phyloP scores from a whole-genome alignment of 2,888 invertebrate species.

The Acanthosoma haemorrhoidale region DNA sequence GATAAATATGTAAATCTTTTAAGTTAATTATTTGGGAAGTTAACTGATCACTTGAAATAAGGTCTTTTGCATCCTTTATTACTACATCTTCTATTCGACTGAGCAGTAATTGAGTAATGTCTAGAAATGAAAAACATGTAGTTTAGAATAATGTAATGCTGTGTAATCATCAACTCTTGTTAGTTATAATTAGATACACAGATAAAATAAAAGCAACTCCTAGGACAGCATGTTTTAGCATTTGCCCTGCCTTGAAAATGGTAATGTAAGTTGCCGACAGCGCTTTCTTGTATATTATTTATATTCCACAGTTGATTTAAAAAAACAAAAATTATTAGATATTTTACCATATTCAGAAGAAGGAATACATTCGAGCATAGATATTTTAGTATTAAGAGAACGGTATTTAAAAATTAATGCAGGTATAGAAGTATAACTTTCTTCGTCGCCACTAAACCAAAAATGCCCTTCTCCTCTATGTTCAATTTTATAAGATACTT shows the following conservation, averaged over 20 bases:
- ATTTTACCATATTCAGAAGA: slow-evolving; percentile 77
- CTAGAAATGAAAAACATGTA: slow-evolving; percentile 52
- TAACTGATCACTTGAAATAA: background rate
- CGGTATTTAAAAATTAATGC: slow-evolving; percentile 60
- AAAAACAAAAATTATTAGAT: background rate
- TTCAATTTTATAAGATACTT: slow-evolving; percentile 64
- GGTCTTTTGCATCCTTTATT: slow-evolving; percentile 10
- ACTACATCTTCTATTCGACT: slow-evolving; percentile 52
- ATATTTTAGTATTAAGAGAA: slow-evolving; percentile 56
- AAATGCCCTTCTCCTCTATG: slow-evolving; percentile 54
- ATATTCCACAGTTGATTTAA: background rate
- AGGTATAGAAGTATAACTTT: slow-evolving; percentile 55
- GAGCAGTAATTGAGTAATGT: slow-evolving; percentile 63
- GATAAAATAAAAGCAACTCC: no score
- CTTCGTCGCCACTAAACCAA: slow-evolving; percentile 50
- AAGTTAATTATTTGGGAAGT: slow-evolving; percentile 13
- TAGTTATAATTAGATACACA: no score
- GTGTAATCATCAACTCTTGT: no score
- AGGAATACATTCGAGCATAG: slow-evolving; percentile 69
- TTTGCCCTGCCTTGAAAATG: no score
- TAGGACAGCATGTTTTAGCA: no score
- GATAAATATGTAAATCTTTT: background rate
- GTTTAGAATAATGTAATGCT: no score
- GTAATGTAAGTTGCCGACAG: no score
- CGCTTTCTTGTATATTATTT: background rate